Evolutionary conservation across 37 sponge, comb jelly and placozoan species (phyloP), one percentile per base, ranked within the genome.

Genomic region (Haliclona indistincta): DNA sequence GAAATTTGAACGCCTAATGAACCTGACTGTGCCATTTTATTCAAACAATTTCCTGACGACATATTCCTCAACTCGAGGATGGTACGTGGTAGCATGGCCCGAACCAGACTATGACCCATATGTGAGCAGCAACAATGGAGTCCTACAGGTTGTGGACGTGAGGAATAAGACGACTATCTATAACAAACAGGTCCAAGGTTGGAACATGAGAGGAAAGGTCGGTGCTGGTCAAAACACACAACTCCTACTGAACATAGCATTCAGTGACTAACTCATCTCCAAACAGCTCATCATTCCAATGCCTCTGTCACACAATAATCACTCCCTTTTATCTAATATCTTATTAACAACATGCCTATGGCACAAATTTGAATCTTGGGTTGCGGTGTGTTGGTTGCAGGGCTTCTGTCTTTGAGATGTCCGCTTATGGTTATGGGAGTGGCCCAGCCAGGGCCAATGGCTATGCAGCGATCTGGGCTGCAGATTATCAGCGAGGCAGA

Each of bases 241-340:
- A 28, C 56, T 55, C 6, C 56, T 55, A 3, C 6, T 55, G 56
- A 28, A 55, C 56, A 2, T 55, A 3, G 56, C 56, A 55, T 55
- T 55, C 56, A 55, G 56, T 55, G 56, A 55, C 6, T 55, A 55
- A n/a, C n/a, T n/a, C n/a, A n/a, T n/a, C n/a, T n/a, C n/a, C n/a
- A n/a, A n/a, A n/a, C 19, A 51, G 17, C 53, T 51, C 19, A 51
- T 19, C 19, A 51, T 20, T 19, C 19, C 17, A 51, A 51, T 51
- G 53, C 19, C 19, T 51, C 19, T 20, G 11, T 62, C n/a, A n/a
- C n/a, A 25, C 13, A 62, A 25, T 62, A 23, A 25, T 23, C 64
- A 28, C 13, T 28, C n/a, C 64, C 13, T 13, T 62, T 15, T 62
- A 15, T 28, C 13, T 28, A 15, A 62, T n/a, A n/a, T n/a, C 25